Evolutionary conservation across 2,113 vertebrate species (phyloP), one percentile per base, ranked within the genome.

Genomic region (Amblyopsis rosae): DNA sequence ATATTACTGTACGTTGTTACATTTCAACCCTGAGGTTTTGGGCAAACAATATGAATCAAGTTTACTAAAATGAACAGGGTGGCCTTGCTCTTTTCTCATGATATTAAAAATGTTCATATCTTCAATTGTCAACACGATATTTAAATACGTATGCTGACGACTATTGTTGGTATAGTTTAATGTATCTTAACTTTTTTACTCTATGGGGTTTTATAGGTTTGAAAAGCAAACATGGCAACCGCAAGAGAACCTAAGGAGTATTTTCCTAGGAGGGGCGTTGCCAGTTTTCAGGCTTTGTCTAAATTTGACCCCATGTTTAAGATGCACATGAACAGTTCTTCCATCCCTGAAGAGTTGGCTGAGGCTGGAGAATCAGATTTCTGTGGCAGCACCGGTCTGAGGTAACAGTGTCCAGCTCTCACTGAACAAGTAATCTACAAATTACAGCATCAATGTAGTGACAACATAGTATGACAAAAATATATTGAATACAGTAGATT

Each of bases 171-270:
- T 26, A 2, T 26, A 26, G 26, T 26, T 26, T 26, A 26, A 56
- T 56, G 9, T 56, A n/a, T 41, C 26, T 11, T 35, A 16, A 56
- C 6, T 19, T 56, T 17, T 56, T 67, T 64, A 67, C 15, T 26
- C 11, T 12, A 13, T 56, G 83, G 79, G 62, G 63, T 4, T 50
- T 50, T 11, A 12, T 10, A 13, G 49, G 11, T 17, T 50, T 55
- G 16, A 54, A 33, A 65, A 71, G 9, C 35, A 41, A 41, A 41
- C 65, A 88, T 86, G 82, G 72, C 26, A 1, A 56, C 58, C 51
- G 9, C 45, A 9, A 19, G 58, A 3, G 0, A 4, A 10, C 51
- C 35, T 9, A 67, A 66, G 46, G 33, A 1, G 53, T 56, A 11
- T 33, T 41, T 41, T 41, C 35, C 17, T 4, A 78, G 16, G 45